Evolutionary conservation across 2,888 invertebrate species (phyloP), one percentile per base, ranked within the genome.

Genomic region (Pasiphila rectangulata): DNA sequence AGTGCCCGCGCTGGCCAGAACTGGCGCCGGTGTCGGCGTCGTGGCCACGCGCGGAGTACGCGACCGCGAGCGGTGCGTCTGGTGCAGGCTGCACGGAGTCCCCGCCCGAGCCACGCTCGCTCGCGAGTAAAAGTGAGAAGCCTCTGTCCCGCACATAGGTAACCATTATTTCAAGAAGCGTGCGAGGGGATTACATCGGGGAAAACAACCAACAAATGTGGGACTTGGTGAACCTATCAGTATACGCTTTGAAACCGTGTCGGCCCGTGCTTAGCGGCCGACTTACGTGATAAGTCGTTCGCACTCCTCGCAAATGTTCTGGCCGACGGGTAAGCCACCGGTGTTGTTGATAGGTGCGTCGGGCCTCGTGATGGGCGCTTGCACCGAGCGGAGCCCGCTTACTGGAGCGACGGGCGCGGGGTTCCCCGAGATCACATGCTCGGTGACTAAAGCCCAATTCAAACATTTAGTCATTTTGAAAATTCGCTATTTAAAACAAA

Each of bases 261-360:
- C 90, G 71, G 92, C 91, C 84, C 91, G 90, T 83, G 63, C 90
- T 89, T 65, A 83, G 85, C 69, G 90, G 88, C 75, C 92, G 91
- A 95, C 97, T 96, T 95, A 98, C 98, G 97, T 96, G 90, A 98
- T 98, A 75, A 98, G 94, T 75, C 98, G 94, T 85, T 98, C 98
- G 91, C 99, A 99, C 78, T 97, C 97, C 65, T 95, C 95, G 91
- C 99, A 99, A 86, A 97, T 94, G 90, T 96, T 97, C 90, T 96
- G 96, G 72, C 95, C 95, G 64, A 95, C 92, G 65, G 95, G 94
- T 67, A 96, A 90, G 74, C 93, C 94, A 67, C 92, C 92, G 64
- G 92, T 92, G 75, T 92, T 89, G 81, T 92, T 91, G 76, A 90
- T 71, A 61, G 91, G 91, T 51, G 85, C 84, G 65, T 89, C 84